Evolutionary conservation across 1,140 invertebrate genomes (phyloP).

Genomic region (Drosophila melanica): DNA sequence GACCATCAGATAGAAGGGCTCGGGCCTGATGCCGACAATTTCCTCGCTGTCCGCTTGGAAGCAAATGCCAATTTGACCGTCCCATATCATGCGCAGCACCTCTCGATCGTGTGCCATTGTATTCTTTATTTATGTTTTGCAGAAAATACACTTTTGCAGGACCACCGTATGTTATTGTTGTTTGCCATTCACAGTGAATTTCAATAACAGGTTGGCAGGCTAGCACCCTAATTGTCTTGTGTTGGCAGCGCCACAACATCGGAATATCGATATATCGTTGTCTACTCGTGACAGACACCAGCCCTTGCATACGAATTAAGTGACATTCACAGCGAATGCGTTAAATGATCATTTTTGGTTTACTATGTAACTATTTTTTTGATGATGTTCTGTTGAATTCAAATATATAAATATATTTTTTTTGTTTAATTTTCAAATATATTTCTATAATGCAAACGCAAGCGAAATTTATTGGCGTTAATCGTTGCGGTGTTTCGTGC

Average conservation of each 20-base stretch:
- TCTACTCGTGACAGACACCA: not conserved
- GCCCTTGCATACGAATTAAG: too few relatives aligned
- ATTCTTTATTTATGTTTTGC: slow-evolving; percentile 36
- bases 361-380: too few relatives aligned
- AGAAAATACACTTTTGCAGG: slow-evolving; percentile 25
- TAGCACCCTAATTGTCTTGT: not conserved
- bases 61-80: slow-evolving; percentile 95
- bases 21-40: slow-evolving; percentile 93
- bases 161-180: slow-evolving; percentile 34
- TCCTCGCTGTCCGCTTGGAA: slow-evolving; percentile 95
- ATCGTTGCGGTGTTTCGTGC: not conserved
- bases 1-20: slow-evolving; percentile 97
- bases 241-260: not conserved
- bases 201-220: slow-evolving; percentile 30
- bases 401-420: too few relatives aligned
- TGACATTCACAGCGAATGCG: not conserved
- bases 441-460: not conserved
- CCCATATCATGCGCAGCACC: slow-evolving; percentile 97
- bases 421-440: not conserved
- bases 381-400: not conserved
- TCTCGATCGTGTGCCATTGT: slow-evolving; percentile 97
- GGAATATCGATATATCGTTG: slow-evolving; percentile 9
- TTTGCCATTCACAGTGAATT: slow-evolving; percentile 44
- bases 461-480: not conserved
- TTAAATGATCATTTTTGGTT: not conserved